Conservation (phyloP, 92 coral and sea anemone genomes). For the Ricordea florida region DNA sequence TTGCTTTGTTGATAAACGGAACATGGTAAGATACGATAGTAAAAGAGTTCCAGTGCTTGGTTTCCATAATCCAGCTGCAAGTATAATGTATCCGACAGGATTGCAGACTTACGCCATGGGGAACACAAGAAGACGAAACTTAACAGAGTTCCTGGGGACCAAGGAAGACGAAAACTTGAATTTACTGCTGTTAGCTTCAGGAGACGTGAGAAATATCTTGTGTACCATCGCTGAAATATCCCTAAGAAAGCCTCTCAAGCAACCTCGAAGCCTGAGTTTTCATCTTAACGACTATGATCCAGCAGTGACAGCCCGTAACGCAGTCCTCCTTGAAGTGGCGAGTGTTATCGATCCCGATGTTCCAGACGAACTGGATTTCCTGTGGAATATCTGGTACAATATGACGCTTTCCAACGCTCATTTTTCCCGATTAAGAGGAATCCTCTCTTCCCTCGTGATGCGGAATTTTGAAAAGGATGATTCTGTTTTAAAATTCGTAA, state of each 20-base stretch:
- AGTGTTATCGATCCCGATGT: slow-evolving; percentile 13
- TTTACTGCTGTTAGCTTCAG: slow-evolving; percentile 40
- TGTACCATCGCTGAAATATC: slow-evolving; percentile 48
- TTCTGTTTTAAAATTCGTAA: too few species aligned
- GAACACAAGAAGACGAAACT: too few species aligned
- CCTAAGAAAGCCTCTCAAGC: slow-evolving; percentile 16
- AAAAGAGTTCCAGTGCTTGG: too few species aligned
- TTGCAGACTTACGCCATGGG: too few species aligned
- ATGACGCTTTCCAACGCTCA: slow-evolving; percentile 28
- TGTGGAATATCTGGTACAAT: slow-evolving; percentile 63
- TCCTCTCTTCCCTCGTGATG: not conserved
- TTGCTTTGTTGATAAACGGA: too few species aligned
- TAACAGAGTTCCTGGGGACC: too few species aligned
- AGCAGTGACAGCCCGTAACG: slow-evolving; percentile 37
- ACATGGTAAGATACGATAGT: too few species aligned
- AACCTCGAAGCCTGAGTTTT: slow-evolving; percentile 19
- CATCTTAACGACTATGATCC: slow-evolving; percentile 57
- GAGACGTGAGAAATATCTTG: slow-evolving; percentile 46
- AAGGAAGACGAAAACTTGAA: too few species aligned
- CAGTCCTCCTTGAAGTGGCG: slow-evolving; percentile 28
- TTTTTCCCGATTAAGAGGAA: not conserved
- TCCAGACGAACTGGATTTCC: slow-evolving; percentile 35
- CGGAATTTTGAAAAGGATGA: not conserved
- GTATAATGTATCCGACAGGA: too few species aligned
- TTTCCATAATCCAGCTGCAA: too few species aligned